Percentiles rank a stretch among this genome's conserved stretches.
Conservation (phyloP, 2,888 invertebrate genomes). For the Pseudococcus jackbeardsleyi region DNA sequence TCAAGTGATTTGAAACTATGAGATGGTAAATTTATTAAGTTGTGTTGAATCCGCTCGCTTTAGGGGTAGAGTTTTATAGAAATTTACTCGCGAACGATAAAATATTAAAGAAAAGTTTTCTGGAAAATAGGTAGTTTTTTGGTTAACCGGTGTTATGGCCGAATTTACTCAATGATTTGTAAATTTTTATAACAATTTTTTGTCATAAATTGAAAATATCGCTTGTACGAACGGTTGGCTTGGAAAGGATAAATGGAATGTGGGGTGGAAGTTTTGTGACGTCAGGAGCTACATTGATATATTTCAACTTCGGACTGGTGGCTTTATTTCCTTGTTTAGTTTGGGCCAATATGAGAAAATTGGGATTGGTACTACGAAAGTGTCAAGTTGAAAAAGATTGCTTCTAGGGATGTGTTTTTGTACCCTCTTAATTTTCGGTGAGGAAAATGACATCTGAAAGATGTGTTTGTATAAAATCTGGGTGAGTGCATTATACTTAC, state of each 20-base stretch:
- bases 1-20: not conserved
- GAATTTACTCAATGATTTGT: conserved; percentile 4
- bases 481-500: too few species aligned
- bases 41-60: not conserved
- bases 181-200: not conserved
- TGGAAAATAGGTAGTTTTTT: not conserved
- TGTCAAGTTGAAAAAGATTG: too few species aligned
- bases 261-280: not conserved
- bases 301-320: not conserved
- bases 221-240: not conserved
- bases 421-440: too few species aligned
- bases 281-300: not conserved
- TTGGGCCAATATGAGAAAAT: too few species aligned
- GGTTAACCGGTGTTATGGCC: not conserved
- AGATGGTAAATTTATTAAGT: not conserved
- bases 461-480: too few species aligned
- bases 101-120: not conserved
- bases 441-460: too few species aligned
- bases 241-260: not conserved
- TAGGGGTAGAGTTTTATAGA: not conserved
- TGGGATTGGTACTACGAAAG: too few species aligned
- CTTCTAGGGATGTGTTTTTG: too few species aligned
- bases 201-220: not conserved
- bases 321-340: too few species aligned
- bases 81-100: not conserved